These are phyloP conservation scores for Halocaridina rubra DNA, from an alignment of 2,888 invertebrate genomes.

Conservation along the genomic window DNA sequence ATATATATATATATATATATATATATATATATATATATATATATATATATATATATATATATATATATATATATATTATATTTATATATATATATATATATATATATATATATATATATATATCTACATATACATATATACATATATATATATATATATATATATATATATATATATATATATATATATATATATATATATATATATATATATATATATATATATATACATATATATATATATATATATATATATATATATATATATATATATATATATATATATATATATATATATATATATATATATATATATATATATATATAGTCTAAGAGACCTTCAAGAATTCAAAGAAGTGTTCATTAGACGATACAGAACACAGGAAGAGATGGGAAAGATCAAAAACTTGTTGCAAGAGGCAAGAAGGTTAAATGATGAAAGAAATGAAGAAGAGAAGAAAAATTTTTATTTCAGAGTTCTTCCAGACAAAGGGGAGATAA, in stretches of 20 bases:
- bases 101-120: neutral
- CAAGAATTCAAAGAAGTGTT: too few species aligned
- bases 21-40: neutral
- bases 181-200: neutral
- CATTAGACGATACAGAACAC: too few species aligned
- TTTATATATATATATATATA: neutral
- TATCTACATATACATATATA: accelerated
- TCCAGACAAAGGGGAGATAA: too few species aligned
- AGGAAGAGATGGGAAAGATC: too few species aligned
- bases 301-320: slow-evolving; percentile 2
- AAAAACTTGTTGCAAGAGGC: too few species aligned
- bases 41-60: neutral
- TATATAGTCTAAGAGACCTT: too few species aligned
- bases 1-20: neutral
- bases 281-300: neutral
- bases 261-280: neutral
- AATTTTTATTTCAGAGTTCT: too few species aligned
- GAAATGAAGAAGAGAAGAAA: too few species aligned
- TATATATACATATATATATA: neutral
- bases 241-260: neutral
- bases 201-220: neutral
- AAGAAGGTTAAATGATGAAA: too few species aligned
- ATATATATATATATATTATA: neutral
- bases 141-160: neutral
- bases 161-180: neutral